Evolutionary conservation across 2,113 vertebrate genomes (phyloP).

Genomic region (Urocolius indicus): DNA sequence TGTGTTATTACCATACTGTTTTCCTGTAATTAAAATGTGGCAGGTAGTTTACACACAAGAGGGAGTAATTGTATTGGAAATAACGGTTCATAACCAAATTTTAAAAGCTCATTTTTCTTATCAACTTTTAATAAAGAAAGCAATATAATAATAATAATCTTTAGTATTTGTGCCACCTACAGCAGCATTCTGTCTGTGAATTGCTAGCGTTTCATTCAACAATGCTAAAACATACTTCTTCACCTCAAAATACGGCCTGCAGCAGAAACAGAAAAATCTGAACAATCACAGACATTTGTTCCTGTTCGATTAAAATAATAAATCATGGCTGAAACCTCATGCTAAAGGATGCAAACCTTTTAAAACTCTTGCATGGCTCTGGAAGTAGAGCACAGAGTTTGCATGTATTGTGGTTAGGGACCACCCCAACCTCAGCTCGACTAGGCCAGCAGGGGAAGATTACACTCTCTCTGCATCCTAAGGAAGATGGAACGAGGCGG

Average conservation of each 20-base stretch:
- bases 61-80: conserved; percentile 73
- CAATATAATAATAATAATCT: conserved; percentile 45
- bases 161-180: conserved; percentile 40
- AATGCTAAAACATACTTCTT: neutral
- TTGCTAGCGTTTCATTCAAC: conserved; percentile 1
- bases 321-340: neutral
- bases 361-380: rapidly evolving
- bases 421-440: neutral
- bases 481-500: neutral
- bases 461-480: neutral
- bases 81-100: conserved; percentile 70
- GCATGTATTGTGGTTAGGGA: neutral
- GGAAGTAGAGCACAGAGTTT: neutral
- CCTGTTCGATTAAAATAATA: neutral
- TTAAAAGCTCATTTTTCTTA: conserved; percentile 69
- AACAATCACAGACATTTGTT: neutral
- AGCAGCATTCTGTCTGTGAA: conserved; percentile 24
- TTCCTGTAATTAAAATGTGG: conserved; percentile 74
- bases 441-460: neutral
- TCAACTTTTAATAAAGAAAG: conserved; percentile 67
- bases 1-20: conserved; percentile 46
- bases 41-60: conserved; percentile 74
- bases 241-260: neutral
- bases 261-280: neutral
- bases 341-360: neutral